Base-by-base conservation (phyloP, 1,140 invertebrate species). In the Gryllus bimaculatus region DNA sequence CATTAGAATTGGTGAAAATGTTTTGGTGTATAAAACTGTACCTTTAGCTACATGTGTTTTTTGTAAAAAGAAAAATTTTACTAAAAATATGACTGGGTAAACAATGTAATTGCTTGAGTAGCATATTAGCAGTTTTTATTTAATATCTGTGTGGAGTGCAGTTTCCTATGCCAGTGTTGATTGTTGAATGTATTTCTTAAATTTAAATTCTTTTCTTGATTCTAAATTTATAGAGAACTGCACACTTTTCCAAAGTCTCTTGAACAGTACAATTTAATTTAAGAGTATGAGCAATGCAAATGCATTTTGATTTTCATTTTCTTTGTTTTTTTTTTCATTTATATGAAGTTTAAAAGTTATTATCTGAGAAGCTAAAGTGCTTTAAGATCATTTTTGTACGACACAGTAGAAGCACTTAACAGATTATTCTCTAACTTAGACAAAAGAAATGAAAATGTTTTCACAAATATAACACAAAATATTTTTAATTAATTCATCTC, bases 21-120 rank as follows among this genome's bases (percentile, higher is more conserved):
- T 77, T 77, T 66, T 77, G 76, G 48, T 77, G 76, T 77, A 77
- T 77, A 77, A 77, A 77, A 77, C 54, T 66, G 54, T 66, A 66
- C 54, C 18, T 3, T 66, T 66, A 66, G 54, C 54, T 66, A 66
- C 54, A 66, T 66, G 54, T 66, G 54, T 66, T 66, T 39, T 66
- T 66, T 66, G 54, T 66, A 66, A 66, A 66, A 66, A 66, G 54
- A 66, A 66, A 66, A 66, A 66, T 66, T 66, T 18, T 66, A 66
- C 54, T 66, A 66, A 66, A 66, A 66, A 66, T 66, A 66, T 66
- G 54, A 66, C 54, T 66, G 54, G 54, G 18, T 13, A 66, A 66
- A 66, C 18, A 66, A 66, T 66, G 54, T 66, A 66, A 66, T 66
- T 66, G 54, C 54, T 66, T 66, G 18, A 66, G 54, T 66, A 66